Conservation (phyloP, 2,113 vertebrate species). For the Nyctereutes procyonoides region DNA sequence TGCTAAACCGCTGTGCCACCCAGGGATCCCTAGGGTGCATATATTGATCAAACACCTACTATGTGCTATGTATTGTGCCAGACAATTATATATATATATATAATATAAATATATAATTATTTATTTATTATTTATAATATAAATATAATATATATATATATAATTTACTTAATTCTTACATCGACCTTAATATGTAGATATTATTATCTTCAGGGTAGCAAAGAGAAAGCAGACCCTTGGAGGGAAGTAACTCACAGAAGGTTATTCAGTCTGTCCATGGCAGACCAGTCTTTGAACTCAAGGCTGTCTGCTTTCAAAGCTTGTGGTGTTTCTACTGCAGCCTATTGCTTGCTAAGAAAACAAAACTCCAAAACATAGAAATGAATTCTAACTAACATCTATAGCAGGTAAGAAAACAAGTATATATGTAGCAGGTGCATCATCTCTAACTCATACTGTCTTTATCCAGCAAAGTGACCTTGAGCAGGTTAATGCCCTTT, state of each 20-base stretch:
- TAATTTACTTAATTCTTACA: background rate
- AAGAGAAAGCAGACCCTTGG: background rate
- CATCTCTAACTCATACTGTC: background rate
- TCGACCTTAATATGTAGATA: background rate
- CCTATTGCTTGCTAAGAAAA: background rate
- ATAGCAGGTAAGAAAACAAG: background rate
- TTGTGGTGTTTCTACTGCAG: background rate
- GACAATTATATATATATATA: background rate
- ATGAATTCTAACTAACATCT: background rate
- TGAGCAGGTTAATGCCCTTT: background rate
- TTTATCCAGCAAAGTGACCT: background rate
- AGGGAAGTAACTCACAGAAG: background rate
- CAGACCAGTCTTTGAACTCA: background rate
- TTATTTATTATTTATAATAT: background rate
- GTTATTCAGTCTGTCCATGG: background rate
- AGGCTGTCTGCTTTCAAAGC: background rate
- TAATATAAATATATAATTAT: no score
- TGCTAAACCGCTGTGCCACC: no score
- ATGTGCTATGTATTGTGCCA: background rate
- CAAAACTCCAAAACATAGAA: background rate
- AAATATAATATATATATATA: background rate
- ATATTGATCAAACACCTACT: background rate
- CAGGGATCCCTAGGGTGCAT: background rate
- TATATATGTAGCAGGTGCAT: background rate
- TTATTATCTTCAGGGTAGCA: background rate